Base-by-base conservation (phyloP, 2,113 vertebrate genomes). In the Gobio gobio region DNA sequence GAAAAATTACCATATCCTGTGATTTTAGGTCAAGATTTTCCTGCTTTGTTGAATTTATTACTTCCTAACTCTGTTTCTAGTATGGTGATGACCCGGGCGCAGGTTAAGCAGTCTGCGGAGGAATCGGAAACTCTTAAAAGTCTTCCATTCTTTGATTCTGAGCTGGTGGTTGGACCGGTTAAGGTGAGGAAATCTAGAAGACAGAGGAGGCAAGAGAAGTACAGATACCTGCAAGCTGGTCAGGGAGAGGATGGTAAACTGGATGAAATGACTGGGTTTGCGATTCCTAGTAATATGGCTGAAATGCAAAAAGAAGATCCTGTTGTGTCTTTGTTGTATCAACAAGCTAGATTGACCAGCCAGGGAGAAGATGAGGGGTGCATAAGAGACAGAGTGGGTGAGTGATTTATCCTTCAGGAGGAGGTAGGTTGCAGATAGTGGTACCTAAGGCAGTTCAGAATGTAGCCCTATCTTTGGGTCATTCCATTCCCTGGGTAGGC, bases 21-120 rank as follows among this genome's bases (percentile, higher is more conserved):
- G 66, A 70, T 70, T 70, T 70, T 70, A 70, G 33, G 66, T 0
- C 36, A 70, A 70, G 33, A 70, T 40, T 43, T 70, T 40, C 66
- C 66, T 70, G 0, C 3, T 10, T 18, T 43, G 2, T 40, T 70
- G 18, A 70, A 20, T 1, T 0, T 70, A 7, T 20, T 70, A 8
- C 6, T 16, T 20, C 2, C 16, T 70, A 40, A 40, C 16, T 40
- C 33, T 40, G 16, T 16, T 40, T 70, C 6, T 40, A 68, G 33
- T 36, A 68, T 68, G 64, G 29, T 68, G 64, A 68, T 68, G 64
- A 68, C 64, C 5, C 64, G 1, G 6, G 29, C 64, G 2, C 64
- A 68, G 64, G 14, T 36, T 36, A 68, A 7, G 64, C 16, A 49
- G 47, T 49, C 47, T 49, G 3, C 3, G 12, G 47, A 49, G 3